These are phyloP conservation scores for Varanus salvator DNA, from an alignment of 2,113 vertebrate species.

Conservation along the genomic window DNA sequence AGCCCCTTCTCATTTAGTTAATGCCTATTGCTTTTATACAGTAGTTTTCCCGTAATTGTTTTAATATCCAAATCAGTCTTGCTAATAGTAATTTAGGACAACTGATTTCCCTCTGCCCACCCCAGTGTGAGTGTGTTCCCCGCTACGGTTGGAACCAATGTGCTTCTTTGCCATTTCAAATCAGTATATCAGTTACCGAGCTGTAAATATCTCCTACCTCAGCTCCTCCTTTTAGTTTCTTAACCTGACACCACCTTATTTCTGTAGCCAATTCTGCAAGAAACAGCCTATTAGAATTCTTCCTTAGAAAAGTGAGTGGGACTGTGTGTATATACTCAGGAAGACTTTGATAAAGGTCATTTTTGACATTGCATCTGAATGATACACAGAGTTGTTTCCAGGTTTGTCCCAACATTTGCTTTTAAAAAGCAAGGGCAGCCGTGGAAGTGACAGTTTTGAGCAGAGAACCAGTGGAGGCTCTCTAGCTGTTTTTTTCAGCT, in stretches of 20 bases:
- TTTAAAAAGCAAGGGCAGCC: neutral
- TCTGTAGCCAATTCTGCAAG: slow-evolving; percentile 39
- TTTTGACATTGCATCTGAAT: slow-evolving; percentile 27
- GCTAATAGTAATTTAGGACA: slow-evolving; percentile 48
- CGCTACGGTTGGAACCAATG: slow-evolving; percentile 66
- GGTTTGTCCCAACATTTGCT: neutral
- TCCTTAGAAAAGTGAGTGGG: slow-evolving; percentile 23
- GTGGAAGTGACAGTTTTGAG: too few relatives aligned
- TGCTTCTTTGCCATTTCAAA: slow-evolving; percentile 72
- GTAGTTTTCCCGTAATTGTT: slow-evolving; percentile 39
- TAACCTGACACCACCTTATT: slow-evolving; percentile 69
- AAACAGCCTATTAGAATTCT: slow-evolving; percentile 60
- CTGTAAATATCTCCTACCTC: slow-evolving; percentile 68
- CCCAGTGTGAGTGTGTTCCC: slow-evolving; percentile 30
- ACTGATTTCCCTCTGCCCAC: slow-evolving; percentile 31
- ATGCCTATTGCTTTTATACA: slow-evolving; percentile 18
- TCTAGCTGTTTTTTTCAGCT: neutral
- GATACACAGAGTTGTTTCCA: neutral
- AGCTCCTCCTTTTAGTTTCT: slow-evolving; percentile 65
- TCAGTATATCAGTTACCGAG: slow-evolving; percentile 67
- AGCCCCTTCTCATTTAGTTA: slow-evolving; percentile 24
- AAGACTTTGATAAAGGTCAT: slow-evolving; percentile 45
- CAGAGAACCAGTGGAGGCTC: neutral
- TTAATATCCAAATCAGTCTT: slow-evolving; percentile 41
- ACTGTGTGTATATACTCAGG: slow-evolving; percentile 38